A percentile compares a stretch with the other conserved stretches of the same genome.
Evolutionary conservation across 2,113 vertebrate species (phyloP).

Genomic region (Sebastes fasciatus): DNA sequence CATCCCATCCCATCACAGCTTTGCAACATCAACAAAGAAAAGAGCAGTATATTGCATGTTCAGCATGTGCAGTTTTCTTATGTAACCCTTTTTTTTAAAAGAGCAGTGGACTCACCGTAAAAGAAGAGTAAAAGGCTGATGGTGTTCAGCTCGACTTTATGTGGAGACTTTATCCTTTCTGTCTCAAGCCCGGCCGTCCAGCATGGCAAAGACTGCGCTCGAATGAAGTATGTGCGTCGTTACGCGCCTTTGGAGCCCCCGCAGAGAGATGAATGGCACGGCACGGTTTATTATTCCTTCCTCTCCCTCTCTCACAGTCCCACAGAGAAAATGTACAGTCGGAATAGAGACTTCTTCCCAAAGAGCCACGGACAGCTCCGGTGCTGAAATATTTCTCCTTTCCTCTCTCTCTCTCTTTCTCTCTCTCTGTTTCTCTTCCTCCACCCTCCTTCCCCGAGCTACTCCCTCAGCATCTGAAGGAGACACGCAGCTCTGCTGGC

Average conservation of each 20-base stretch:
- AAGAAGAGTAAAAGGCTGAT: conserved; percentile 37
- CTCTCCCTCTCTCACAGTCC: conserved; percentile 27
- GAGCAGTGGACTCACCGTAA: conserved; percentile 61
- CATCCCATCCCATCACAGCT: neutral
- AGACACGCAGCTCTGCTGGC: conserved; percentile 38
- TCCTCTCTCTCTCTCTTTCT: neutral
- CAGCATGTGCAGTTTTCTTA: conserved; percentile 28
- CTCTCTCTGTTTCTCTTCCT: neutral
- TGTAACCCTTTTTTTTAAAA: conserved; percentile 20
- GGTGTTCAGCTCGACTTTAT: conserved; percentile 26
- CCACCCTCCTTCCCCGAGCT: conserved; percentile 33
- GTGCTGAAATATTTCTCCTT: conserved; percentile 77
- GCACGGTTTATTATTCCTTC: conserved; percentile 53
- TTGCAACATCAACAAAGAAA: neutral
- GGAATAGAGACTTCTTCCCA: conserved; percentile 37
- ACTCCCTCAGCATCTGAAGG: conserved; percentile 50
- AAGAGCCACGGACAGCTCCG: conserved; percentile 79
- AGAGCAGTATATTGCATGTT: neutral
- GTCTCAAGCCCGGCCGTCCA: conserved; percentile 73
- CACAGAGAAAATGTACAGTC: conserved; percentile 36
- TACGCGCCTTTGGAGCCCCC: neutral
- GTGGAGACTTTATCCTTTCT: conserved; percentile 62
- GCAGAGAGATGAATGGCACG: conserved; percentile 49
- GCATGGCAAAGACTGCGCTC: conserved; percentile 79
- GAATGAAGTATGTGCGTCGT: conserved; percentile 53